Evolutionary conservation across 2,888 invertebrate species (phyloP).

Genomic region (Drosophila siamana): DNA sequence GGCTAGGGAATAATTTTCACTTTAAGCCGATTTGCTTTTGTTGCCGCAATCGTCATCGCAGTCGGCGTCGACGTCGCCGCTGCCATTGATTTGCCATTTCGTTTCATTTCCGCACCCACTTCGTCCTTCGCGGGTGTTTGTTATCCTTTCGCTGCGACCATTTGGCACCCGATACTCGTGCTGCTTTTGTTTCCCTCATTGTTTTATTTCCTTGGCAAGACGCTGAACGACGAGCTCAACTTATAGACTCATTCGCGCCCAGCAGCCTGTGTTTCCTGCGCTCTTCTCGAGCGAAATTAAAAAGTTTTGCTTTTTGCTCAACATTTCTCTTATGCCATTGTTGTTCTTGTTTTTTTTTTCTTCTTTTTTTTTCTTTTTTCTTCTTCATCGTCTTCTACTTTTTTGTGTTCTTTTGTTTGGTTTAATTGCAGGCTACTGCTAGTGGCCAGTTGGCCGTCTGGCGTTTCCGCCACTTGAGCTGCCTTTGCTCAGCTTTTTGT

Average conservation of each 20-base stretch:
- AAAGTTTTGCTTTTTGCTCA: slow-evolving; percentile 64
- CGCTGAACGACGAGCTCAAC: slow-evolving; percentile 56
- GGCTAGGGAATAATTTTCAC: slow-evolving; percentile 81
- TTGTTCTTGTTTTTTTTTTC: slow-evolving; percentile 29
- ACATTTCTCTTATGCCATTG: slow-evolving; percentile 30
- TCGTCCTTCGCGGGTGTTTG: slow-evolving; percentile 17
- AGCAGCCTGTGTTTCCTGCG: slow-evolving; percentile 65
- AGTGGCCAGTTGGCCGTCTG: slow-evolving; percentile 18
- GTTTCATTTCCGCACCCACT: slow-evolving; percentile 44
- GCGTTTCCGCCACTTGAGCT: slow-evolving; percentile 59
- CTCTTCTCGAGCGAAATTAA: slow-evolving; percentile 61
- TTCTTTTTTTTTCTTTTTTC: slow-evolving; percentile 19
- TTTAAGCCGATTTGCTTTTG: slow-evolving; percentile 82
- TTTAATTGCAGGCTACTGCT: slow-evolving; percentile 57
- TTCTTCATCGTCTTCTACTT: slow-evolving; percentile 17
- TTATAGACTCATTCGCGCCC: slow-evolving; percentile 78
- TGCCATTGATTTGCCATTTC: slow-evolving; percentile 75
- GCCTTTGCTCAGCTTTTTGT: slow-evolving; percentile 52
- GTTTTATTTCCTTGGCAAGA: slow-evolving; percentile 63
- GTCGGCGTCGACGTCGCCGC: neutral
- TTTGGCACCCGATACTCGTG: slow-evolving; percentile 65
- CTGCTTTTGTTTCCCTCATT: slow-evolving; percentile 65
- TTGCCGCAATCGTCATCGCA: slow-evolving; percentile 14
- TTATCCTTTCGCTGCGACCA: slow-evolving; percentile 64
- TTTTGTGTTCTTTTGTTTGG: slow-evolving; percentile 43